Base-by-base conservation (phyloP, 2,113 vertebrate species). In the Rhabdornis inornatus region DNA sequence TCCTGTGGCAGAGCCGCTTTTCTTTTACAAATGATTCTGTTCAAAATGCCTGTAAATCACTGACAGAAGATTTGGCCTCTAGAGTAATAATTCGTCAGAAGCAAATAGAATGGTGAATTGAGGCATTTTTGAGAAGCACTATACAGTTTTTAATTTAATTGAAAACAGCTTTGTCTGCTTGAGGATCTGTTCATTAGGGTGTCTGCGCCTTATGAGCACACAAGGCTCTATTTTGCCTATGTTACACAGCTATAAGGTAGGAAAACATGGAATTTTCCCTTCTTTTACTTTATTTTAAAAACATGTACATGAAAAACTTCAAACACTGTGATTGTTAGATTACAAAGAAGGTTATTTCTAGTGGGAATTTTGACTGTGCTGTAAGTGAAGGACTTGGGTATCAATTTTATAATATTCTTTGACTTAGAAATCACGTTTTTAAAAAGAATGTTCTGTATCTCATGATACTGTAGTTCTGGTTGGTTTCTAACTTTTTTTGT, bases 381-480 rank as follows among this genome's bases (percentile, higher is more conserved):
- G 10, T 44, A 31, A 40, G 6, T 35, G 8, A 10, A 84, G 15
- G 45, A 57, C 4, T 63, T 5, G 0, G 2, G 3, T 74, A 52
- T 2, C 4, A 40, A 42, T 86, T 63, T 70, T 47, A 21, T 42
- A 35, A 19, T 44, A 40, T 27, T 45, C 2, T 90, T 75, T 74
- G 4, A n/a, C 24, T 52, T 23, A 37, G 15, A 63, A 87, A 87
- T 45, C 6, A 27, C 12, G 60, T 75, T 0, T 69, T 80, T 42
- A 30, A 64, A 79, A 53, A 47, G 8, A 22, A 61, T 25, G 2
- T 40, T 83, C 7, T 65, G 3, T 18, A 13, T 56, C 1, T 80
- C 9, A 21, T 9, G 1, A 27, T 22, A 28, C 5, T 13, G 2
- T 20, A 20, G n/a, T 47, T 66, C 9, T 8, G 11, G 1, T 30